phyloP scores from a whole-genome alignment of 1,140 invertebrate genomes.

The Aphaenogaster floridana region DNA sequence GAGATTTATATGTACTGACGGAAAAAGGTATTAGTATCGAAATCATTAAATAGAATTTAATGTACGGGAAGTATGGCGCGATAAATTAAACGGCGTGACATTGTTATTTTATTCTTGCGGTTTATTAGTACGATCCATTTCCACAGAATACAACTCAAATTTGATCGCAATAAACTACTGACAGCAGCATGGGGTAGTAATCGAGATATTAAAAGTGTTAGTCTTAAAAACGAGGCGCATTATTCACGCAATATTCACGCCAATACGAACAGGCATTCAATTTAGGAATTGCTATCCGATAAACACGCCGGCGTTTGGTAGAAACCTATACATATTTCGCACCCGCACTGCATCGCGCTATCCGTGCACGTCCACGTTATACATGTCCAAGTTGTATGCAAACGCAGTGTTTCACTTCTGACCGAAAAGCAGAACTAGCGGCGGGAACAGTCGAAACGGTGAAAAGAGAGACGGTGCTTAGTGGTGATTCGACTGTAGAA shows the following conservation, averaged over 20 bases:
- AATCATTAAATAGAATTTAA: constrained; percentile 5
- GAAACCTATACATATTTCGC: not conserved
- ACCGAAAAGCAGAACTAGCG: constrained; percentile 1
- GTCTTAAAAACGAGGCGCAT: not conserved
- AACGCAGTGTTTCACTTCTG: constrained; percentile 20
- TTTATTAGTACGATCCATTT: constrained; percentile 14
- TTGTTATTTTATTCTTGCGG: not conserved
- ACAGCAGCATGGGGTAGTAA: not conserved
- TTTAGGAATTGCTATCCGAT: constrained; percentile 1
- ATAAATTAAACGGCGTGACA: constrained; percentile 8
- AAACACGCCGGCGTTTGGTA: not conserved
- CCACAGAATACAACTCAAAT: not conserved
- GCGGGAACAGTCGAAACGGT: not conserved
- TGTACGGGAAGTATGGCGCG: not conserved
- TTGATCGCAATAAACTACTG: not conserved
- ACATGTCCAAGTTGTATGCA: not conserved
- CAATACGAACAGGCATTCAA: not conserved
- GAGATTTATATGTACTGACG: constrained; percentile 37
- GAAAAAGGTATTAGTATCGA: constrained; percentile 3
- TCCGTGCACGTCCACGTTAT: not conserved
- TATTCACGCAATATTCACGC: not conserved
- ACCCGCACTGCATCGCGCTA: not conserved
- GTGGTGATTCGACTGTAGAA: constrained; percentile 11
- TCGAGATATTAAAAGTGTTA: not conserved
- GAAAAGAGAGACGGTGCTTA: constrained; percentile 25